phyloP scores from a whole-genome alignment of 2,113 vertebrate species.

The Ophiodon elongatus region DNA sequence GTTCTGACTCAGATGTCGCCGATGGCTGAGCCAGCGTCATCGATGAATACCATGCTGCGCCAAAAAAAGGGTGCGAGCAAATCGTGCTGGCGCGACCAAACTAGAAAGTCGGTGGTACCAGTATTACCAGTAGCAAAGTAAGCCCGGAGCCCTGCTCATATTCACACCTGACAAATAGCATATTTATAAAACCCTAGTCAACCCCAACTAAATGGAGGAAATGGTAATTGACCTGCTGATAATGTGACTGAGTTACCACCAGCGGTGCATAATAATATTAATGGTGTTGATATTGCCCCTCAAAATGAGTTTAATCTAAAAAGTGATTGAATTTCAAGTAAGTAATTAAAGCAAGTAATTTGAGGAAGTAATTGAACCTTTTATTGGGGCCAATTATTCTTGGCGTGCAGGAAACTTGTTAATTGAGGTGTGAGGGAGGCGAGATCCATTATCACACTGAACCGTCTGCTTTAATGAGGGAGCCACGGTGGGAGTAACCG shows the following conservation, averaged over 20 bases:
- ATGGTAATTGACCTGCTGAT: constrained; percentile 23
- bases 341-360: constrained; percentile 73
- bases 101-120: not conserved
- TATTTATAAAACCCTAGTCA: constrained; percentile 15
- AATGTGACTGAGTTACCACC: constrained; percentile 16
- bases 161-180: not conserved
- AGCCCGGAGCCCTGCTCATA: not conserved
- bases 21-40: too few relatives aligned
- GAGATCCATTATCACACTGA: constrained; percentile 52
- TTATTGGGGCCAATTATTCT: constrained; percentile 49
- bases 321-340: constrained; percentile 63
- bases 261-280: constrained; percentile 49
- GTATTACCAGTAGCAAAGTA: not conserved
- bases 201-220: constrained; percentile 5
- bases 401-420: constrained; percentile 48
- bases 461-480: constrained; percentile 42
- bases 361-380: constrained; percentile 64
- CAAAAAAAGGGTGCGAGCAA: too few relatives aligned
- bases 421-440: constrained; percentile 52
- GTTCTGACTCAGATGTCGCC: too few relatives aligned
- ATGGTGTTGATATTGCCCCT: constrained; percentile 36
- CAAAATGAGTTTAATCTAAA: constrained; percentile 63
- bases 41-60: too few relatives aligned
- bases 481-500: not conserved
- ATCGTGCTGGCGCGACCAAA: not conserved